These are phyloP conservation scores for Rhimphoctona megacephalus DNA, from an alignment of 2,888 invertebrate genomes.

Conservation along the genomic window DNA sequence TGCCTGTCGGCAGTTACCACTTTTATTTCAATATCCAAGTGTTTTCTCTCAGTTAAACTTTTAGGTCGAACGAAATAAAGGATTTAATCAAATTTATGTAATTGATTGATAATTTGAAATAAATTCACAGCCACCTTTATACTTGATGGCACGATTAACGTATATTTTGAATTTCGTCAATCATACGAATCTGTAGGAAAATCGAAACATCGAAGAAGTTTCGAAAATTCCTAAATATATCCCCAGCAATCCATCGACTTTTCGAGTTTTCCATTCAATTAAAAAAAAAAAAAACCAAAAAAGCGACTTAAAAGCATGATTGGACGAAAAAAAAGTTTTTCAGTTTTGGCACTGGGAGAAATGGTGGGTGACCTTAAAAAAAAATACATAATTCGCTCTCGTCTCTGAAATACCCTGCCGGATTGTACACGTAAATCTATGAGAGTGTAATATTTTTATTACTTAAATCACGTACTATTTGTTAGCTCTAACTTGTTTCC, in stretches of 20 bases:
- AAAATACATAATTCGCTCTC: conserved; percentile 39
- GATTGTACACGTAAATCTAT: conserved; percentile 12
- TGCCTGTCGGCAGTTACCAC: neutral
- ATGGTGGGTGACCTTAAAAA: conserved; percentile 70
- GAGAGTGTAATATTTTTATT: conserved; percentile 13
- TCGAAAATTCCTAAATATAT: neutral
- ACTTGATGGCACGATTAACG: neutral
- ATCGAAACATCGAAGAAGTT: neutral
- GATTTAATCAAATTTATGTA: neutral
- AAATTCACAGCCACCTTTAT: neutral
- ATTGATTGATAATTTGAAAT: neutral
- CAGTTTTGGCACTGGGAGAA: conserved; percentile 84
- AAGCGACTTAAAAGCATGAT: conserved; percentile 23
- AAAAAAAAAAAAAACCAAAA: neutral
- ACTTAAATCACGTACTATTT: conserved; percentile 33
- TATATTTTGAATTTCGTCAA: neutral
- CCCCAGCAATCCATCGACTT: conserved; percentile 5
- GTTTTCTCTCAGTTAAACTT: neutral
- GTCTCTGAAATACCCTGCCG: conserved; percentile 42
- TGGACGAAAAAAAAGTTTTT: conserved; percentile 44
- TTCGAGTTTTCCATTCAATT: neutral
- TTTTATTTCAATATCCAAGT: neutral
- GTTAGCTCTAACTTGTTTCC: conserved; percentile 26
- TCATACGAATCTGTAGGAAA: neutral
- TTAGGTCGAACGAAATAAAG: neutral